phyloP scores from a whole-genome alignment of 2,888 invertebrate genomes.

The Nephrotoma guestfalica region DNA sequence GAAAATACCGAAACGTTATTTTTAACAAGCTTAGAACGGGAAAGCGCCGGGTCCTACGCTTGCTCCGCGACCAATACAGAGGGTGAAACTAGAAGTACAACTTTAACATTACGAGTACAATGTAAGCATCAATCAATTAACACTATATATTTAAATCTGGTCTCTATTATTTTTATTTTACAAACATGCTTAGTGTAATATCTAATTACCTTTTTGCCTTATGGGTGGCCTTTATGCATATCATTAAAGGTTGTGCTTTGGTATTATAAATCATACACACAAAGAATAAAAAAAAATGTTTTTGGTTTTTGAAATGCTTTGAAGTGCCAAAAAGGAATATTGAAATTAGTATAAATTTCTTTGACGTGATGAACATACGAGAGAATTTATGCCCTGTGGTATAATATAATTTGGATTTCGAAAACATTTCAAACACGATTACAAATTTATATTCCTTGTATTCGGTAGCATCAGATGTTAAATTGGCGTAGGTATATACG shows the following conservation, averaged over 20 bases:
- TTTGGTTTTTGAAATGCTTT: background rate
- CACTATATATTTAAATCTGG: background rate
- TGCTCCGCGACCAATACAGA: constrained; percentile 69
- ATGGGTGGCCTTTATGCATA: background rate
- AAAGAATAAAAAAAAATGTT: background rate
- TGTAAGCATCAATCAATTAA: constrained; percentile 44
- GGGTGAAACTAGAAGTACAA: constrained; percentile 64
- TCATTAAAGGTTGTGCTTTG: background rate
- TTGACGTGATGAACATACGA: background rate
- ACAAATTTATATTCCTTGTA: too few relatives aligned
- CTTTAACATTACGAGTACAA: constrained; percentile 56
- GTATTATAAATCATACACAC: too few relatives aligned
- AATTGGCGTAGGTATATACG: too few relatives aligned
- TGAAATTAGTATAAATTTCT: background rate
- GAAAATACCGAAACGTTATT: constrained; percentile 41
- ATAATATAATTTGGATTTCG: too few relatives aligned
- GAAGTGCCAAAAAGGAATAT: background rate
- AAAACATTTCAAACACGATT: too few relatives aligned
- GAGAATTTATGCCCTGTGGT: too few relatives aligned
- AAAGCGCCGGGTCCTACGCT: constrained; percentile 62
- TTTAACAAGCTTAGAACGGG: constrained; percentile 50
- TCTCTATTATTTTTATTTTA: background rate
- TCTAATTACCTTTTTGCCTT: background rate
- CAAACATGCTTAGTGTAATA: background rate
- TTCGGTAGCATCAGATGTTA: too few relatives aligned